phyloP scores from a whole-genome alignment of 2,113 vertebrate genomes.

The Ranitomeya imitator region DNA sequence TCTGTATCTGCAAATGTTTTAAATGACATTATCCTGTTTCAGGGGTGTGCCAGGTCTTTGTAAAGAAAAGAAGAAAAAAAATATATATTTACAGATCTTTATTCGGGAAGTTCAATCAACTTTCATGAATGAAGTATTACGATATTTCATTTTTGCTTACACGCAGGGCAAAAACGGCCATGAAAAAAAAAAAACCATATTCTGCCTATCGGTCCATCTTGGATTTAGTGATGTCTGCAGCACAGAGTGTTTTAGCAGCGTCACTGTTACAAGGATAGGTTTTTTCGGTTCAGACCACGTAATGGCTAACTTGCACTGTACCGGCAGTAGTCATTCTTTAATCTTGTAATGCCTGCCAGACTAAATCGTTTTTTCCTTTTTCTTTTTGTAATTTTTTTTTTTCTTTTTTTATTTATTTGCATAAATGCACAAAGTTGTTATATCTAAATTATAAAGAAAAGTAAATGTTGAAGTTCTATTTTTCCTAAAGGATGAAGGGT shows the following conservation, averaged over 20 bases:
- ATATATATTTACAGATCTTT: slow-evolving; percentile 43
- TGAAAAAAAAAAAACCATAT: neutral
- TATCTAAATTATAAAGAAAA: slow-evolving; percentile 79
- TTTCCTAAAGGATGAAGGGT: slow-evolving; percentile 71
- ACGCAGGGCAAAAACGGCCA: slow-evolving; percentile 3
- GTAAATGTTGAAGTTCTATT: slow-evolving; percentile 77
- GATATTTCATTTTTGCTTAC: slow-evolving; percentile 3
- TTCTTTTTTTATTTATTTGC: slow-evolving; percentile 82
- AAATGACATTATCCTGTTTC: slow-evolving; percentile 70
- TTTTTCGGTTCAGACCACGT: neutral
- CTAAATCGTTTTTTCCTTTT: slow-evolving; percentile 71
- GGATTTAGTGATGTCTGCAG: neutral
- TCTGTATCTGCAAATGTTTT: slow-evolving; percentile 59
- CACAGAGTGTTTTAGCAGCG: neutral
- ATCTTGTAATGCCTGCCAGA: slow-evolving; percentile 66
- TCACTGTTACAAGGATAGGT: neutral
- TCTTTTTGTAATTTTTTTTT: slow-evolving; percentile 66
- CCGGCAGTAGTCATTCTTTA: slow-evolving; percentile 25
- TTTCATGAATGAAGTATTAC: slow-evolving; percentile 59
- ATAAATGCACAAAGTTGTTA: slow-evolving; percentile 80
- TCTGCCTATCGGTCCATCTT: neutral
- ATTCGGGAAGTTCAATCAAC: slow-evolving; percentile 14
- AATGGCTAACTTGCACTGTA: slow-evolving; percentile 3
- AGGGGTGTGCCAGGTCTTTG: slow-evolving; percentile 59
- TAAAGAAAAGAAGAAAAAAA: slow-evolving; percentile 42